A percentile compares a stretch with the other conserved stretches of the same genome.
phyloP scores from a whole-genome alignment of 2,888 invertebrate species.

The Abrostola tripartita region DNA sequence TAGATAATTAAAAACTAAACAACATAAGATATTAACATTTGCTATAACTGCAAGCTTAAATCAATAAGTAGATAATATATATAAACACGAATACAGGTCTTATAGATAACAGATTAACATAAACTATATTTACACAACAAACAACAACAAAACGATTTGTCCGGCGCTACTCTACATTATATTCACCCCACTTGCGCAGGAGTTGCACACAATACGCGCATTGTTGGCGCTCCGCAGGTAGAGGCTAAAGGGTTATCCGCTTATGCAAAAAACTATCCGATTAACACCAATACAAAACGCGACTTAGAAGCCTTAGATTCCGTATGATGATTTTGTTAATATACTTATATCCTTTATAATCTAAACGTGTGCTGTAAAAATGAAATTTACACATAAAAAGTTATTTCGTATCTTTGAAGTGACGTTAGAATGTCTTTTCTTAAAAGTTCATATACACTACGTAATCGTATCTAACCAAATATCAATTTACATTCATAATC shows the following conservation, averaged over 20 bases:
- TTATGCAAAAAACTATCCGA: slow-evolving; percentile 87
- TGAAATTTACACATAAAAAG: background rate
- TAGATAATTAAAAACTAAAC: too few relatives aligned
- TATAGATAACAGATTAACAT: slow-evolving; percentile 47
- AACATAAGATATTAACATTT: too few relatives aligned
- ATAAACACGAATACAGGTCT: slow-evolving; percentile 34
- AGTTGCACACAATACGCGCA: slow-evolving; percentile 72
- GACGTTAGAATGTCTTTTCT: slow-evolving; percentile 7
- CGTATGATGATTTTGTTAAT: slow-evolving; percentile 70
- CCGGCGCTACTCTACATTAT: slow-evolving; percentile 51
- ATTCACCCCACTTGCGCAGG: slow-evolving; percentile 75
- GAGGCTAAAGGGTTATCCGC: slow-evolving; percentile 85
- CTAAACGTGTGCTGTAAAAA: slow-evolving; percentile 37
- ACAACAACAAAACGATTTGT: slow-evolving; percentile 61
- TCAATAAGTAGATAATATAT: background rate
- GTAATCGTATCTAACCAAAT: slow-evolving; percentile 48
- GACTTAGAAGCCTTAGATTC: slow-evolving; percentile 71
- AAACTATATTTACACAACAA: slow-evolving; percentile 48
- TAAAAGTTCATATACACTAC: slow-evolving; percentile 35
- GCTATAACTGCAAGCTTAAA: background rate
- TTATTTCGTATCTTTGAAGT: background rate
- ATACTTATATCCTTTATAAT: slow-evolving; percentile 58
- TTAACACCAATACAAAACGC: slow-evolving; percentile 82
- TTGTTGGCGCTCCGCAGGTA: slow-evolving; percentile 80
- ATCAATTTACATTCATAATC: slow-evolving; percentile 34